Evolutionary conservation across 2,888 invertebrate species (phyloP).

Genomic region (Saturnia pavonia): DNA sequence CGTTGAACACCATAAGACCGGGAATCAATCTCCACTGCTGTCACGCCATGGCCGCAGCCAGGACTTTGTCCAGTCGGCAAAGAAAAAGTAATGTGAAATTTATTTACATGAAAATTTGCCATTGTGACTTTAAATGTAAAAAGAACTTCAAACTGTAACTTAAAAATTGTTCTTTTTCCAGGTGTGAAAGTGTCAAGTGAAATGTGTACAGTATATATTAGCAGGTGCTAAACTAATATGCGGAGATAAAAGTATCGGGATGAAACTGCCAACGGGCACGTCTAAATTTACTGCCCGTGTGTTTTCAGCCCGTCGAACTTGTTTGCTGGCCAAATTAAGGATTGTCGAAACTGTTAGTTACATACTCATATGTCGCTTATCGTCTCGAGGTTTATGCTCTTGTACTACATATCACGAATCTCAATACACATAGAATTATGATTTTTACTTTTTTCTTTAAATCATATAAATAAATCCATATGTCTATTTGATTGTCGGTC

Average conservation of each 20-base stretch:
- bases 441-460: not conserved
- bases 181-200: conserved; percentile 50
- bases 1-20: no score
- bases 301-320: conserved; percentile 14
- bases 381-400: conserved; percentile 63
- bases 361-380: conserved; percentile 46
- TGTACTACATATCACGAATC: conserved; percentile 75
- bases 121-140: no score
- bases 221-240: conserved; percentile 23
- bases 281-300: not conserved
- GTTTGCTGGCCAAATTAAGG: conserved; percentile 20
- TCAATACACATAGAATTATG: conserved; percentile 41
- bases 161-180: conserved; percentile 24
- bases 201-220: conserved; percentile 50
- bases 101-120: no score
- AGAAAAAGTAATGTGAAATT: no score
- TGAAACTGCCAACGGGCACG: not conserved
- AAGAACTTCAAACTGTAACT: no score
- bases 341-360: conserved; percentile 16
- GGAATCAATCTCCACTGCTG: no score
- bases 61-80: no score
- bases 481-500: not conserved
- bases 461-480: not conserved
- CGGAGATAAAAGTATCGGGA: conserved; percentile 24
- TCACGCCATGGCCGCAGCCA: no score